These are phyloP conservation scores for Phaethon lepturus DNA, from an alignment of 2,113 vertebrate genomes.

Conservation along the genomic window DNA sequence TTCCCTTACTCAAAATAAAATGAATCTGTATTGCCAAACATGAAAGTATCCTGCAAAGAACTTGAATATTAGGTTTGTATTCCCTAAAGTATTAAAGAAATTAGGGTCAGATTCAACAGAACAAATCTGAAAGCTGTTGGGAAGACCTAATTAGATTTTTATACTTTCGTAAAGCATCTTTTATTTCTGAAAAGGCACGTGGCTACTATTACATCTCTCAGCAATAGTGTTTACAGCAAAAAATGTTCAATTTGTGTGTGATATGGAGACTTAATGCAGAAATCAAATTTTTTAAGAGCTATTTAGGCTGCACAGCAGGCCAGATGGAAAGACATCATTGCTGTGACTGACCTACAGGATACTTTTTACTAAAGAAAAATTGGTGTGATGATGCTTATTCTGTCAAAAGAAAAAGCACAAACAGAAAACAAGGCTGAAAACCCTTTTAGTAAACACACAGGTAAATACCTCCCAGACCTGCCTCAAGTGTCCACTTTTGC, in stretches of 20 bases:
- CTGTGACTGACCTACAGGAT: neutral
- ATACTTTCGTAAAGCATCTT: neutral
- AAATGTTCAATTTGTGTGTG: neutral
- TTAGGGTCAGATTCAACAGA: neutral
- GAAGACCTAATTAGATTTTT: neutral
- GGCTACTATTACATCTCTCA: neutral
- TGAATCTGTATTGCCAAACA: neutral
- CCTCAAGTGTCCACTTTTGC: neutral
- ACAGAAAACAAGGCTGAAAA: neutral
- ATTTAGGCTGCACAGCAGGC: neutral
- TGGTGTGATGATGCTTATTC: neutral
- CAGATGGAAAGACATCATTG: neutral
- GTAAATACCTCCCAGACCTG: neutral
- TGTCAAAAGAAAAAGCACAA: neutral
- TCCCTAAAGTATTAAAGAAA: neutral
- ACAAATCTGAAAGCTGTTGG: neutral
- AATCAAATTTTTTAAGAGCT: neutral
- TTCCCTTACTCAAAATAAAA: neutral
- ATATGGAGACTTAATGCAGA: neutral
- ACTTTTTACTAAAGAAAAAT: neutral
- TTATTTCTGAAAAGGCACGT: neutral
- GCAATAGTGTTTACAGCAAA: neutral
- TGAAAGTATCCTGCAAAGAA: neutral
- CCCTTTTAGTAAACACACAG: neutral
- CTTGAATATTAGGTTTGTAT: neutral